Percentiles rank a stretch among this genome's conserved stretches.
These are phyloP conservation scores for Clarias fuscus DNA, from an alignment of 2,797 vertebrate species.

Conservation along the genomic window DNA sequence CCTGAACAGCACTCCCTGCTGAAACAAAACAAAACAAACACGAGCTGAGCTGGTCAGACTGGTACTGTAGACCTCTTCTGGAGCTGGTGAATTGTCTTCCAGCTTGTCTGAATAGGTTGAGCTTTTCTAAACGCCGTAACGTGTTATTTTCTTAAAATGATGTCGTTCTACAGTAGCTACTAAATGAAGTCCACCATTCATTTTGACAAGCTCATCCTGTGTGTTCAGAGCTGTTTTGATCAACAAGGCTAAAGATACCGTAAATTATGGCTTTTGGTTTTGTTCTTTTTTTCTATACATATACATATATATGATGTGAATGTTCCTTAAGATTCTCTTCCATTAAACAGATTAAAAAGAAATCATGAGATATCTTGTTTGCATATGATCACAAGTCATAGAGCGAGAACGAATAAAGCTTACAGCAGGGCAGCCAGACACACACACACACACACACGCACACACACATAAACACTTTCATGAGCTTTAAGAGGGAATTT, in stretches of 20 bases:
- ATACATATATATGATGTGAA: not conserved
- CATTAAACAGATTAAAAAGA: not conserved
- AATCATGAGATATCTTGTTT: not conserved
- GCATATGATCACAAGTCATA: not conserved
- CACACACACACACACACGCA: slow-evolving; percentile 1
- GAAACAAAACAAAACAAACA: not conserved
- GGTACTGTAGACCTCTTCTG: not conserved
- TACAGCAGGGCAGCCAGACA: not conserved
- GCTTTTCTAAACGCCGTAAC: not conserved
- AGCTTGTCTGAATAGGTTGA: not conserved
- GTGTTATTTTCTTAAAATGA: not conserved
- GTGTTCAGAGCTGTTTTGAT: not conserved
- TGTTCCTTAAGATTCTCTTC: not conserved
- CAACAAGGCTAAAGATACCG: slow-evolving; percentile 14
- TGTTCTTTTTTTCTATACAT: slow-evolving; percentile 10
- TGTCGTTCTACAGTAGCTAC: not conserved
- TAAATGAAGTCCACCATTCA: not conserved
- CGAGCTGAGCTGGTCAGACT: not conserved
- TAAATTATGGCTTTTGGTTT: not conserved
- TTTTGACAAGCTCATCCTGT: too few species aligned
- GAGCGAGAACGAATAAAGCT: not conserved
- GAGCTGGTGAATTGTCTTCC: slow-evolving; percentile 1
- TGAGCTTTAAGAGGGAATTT: too few species aligned
- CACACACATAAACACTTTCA: not conserved
- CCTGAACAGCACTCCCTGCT: not conserved